These are phyloP conservation scores for Diaperis boleti DNA, from an alignment of 2,888 invertebrate genomes.

Conservation along the genomic window DNA sequence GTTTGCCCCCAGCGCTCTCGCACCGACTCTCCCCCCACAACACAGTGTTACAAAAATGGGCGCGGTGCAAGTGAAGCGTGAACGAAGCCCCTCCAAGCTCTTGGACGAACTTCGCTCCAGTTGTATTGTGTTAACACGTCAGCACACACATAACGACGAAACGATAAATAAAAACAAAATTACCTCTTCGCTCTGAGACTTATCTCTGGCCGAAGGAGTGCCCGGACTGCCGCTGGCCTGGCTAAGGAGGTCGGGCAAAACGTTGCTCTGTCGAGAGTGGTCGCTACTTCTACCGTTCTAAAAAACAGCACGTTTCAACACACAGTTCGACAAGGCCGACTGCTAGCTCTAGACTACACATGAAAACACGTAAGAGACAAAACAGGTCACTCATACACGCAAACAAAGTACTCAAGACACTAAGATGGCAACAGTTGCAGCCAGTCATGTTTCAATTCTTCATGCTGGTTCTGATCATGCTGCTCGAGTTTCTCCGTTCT, in stretches of 20 bases:
- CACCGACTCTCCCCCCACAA: neutral
- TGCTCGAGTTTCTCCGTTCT: conserved; percentile 41
- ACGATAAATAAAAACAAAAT: conserved; percentile 26
- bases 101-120: neutral
- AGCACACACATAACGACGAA: conserved; percentile 33
- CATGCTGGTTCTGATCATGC: conserved; percentile 58
- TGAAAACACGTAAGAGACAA: conserved; percentile 13
- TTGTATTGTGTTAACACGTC: conserved; percentile 33
- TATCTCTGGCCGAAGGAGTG: conserved; percentile 89
- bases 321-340: neutral
- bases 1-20: too few species aligned
- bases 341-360: conserved; percentile 8
- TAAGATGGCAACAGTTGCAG: conserved; percentile 63
- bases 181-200: conserved; percentile 96
- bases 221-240: conserved; percentile 85
- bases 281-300: conserved; percentile 68
- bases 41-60: conserved; percentile 18
- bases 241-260: conserved; percentile 94
- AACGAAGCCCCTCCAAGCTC: neutral
- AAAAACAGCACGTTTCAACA: conserved; percentile 39
- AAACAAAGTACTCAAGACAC: conserved; percentile 50
- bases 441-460: conserved; percentile 60
- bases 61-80: conserved; percentile 12
- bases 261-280: conserved; percentile 88
- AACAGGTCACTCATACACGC: conserved; percentile 47